Conservation (phyloP, 2,113 vertebrate species). For the Silurus asotus region DNA sequence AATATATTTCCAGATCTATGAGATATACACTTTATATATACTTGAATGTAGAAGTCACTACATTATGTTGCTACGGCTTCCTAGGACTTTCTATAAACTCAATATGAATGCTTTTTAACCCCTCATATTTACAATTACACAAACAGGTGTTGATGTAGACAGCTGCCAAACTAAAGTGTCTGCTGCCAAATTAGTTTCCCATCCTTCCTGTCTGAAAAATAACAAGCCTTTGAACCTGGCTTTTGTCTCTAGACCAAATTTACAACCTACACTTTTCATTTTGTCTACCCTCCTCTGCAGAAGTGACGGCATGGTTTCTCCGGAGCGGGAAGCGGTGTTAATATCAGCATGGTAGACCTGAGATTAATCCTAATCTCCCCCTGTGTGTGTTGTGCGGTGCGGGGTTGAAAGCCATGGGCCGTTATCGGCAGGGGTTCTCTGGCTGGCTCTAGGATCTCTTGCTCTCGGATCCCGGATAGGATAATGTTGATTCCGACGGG, state of each 20-base stretch:
- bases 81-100: not conserved
- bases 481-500: constrained; percentile 58
- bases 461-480: constrained; percentile 53
- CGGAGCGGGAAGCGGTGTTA: constrained; percentile 55
- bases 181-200: constrained; percentile 46
- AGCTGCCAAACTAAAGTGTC: constrained; percentile 19
- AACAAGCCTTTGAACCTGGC: constrained; percentile 45
- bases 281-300: constrained; percentile 31
- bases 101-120: constrained; percentile 1
- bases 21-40: not conserved
- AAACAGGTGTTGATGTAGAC: constrained; percentile 23
- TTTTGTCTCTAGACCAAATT: constrained; percentile 48
- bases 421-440: constrained; percentile 61
- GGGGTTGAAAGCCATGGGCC: constrained; percentile 67
- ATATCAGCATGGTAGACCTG: constrained; percentile 67
- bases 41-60: not conserved
- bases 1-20: not conserved
- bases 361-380: constrained; percentile 68
- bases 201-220: constrained; percentile 30
- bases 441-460: constrained; percentile 55
- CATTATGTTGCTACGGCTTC: no score
- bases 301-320: not conserved
- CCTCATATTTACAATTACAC: not conserved
- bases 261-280: constrained; percentile 45
- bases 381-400: constrained; percentile 62